Base-by-base conservation (phyloP, 2,113 vertebrate species). In the Lagopus muta region DNA sequence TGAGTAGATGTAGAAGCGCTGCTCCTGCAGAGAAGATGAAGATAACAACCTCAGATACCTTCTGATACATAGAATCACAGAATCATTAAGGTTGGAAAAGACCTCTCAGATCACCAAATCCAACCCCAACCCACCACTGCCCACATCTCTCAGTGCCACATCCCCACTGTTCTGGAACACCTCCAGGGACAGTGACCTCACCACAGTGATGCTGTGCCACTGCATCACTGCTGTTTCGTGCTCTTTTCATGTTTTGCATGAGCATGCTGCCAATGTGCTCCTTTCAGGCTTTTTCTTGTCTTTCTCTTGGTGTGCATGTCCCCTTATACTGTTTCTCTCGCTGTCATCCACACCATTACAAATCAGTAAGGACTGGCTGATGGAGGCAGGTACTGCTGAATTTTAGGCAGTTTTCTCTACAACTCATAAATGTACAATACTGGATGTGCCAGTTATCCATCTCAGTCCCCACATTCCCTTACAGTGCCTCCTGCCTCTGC, bases 211-310 rank as follows among this genome's bases (percentile, higher is more conserved):
- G 42, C 11, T 48, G 47, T 24, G 47, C 21, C 47, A 24, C 21
- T 48, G 47, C 47, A 48, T 48, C 47, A 48, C 47, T 11, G 11
- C 47, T 48, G 11, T 48, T 48, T 24, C 2, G 15, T 43, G 42
- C 42, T 43, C 42, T 43, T 43, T 43, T 43, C 42, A 16, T 42
- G 13, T 45, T 82, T 73, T 57, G 22, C 32, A 38, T 4, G 12
- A 55, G 4, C 4, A 7, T 32, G 12, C 5, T 34, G 40, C 16
- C 42, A 21, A 16, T 0, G 2, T 7, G n/a, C 13, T 47, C 57
- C 50, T 75, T 64, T 28, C 30, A 52, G 42, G 16, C 5, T 24
- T 64, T 54, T 43, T 47, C 43, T 58, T 40, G 10, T 14, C 30
- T n/a, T n/a, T 43, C 48, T 25, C 50, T 32, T 42, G 38, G 22